phyloP scores from a whole-genome alignment of 1,140 invertebrate genomes.

The Riptortus pedestris region DNA sequence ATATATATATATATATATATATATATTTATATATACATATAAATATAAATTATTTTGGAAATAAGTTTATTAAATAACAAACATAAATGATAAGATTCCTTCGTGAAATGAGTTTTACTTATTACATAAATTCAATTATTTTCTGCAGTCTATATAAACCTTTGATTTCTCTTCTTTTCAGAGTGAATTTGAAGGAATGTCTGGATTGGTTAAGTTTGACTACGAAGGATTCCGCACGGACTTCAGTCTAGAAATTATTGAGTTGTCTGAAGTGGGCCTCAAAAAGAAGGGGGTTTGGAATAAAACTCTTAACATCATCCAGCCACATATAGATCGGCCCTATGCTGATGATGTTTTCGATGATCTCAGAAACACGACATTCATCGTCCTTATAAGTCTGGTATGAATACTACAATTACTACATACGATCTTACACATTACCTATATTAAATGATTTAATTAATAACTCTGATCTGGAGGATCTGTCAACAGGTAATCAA shows the following conservation, averaged over 20 bases:
- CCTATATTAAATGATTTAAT: background rate
- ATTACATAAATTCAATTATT: background rate
- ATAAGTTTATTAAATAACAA: no score
- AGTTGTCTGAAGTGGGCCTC: conserved; percentile 54
- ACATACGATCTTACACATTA: background rate
- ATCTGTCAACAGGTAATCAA: background rate
- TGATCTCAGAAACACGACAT: conserved; percentile 67
- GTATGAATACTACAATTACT: conserved; percentile 22
- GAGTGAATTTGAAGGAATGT: conserved; percentile 62
- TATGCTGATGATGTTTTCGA: background rate
- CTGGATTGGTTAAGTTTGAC: conserved; percentile 77
- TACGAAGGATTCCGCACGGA: conserved; percentile 69
- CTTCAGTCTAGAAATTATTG: conserved; percentile 66
- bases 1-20: no score
- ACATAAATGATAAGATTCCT: no score
- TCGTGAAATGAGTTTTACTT: no score
- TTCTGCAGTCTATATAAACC: background rate
- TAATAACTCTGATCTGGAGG: background rate
- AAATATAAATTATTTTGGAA: no score
- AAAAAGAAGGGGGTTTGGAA: conserved; percentile 58
- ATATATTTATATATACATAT: no score
- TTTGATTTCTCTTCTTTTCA: conserved; percentile 34
- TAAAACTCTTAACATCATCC: conserved; percentile 24
- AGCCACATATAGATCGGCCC: background rate
- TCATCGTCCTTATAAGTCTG: conserved; percentile 73